Evolutionary conservation across 2,888 invertebrate species (phyloP).

Genomic region (Hirtodrosophila confusa): DNA sequence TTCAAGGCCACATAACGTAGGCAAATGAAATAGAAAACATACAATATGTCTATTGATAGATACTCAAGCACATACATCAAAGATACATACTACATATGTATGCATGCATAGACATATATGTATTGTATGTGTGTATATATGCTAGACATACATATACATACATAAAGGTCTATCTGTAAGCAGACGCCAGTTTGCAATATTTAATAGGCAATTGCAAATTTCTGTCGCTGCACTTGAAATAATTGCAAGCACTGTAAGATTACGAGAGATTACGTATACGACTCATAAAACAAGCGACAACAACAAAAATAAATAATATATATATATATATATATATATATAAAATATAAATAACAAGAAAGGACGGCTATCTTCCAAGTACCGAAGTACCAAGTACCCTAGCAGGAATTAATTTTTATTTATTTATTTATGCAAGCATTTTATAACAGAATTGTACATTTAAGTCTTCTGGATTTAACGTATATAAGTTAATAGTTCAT

Average conservation of each 20-base stretch:
- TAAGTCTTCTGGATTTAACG: too few relatives aligned
- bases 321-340: too few relatives aligned
- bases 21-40: slow-evolving; percentile 67
- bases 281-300: slow-evolving; percentile 49
- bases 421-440: too few relatives aligned
- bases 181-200: slow-evolving; percentile 30
- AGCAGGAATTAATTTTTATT: too few relatives aligned
- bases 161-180: slow-evolving; percentile 39
- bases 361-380: too few relatives aligned
- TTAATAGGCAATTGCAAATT: slow-evolving; percentile 46
- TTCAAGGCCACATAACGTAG: slow-evolving; percentile 54
- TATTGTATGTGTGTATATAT: background rate
- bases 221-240: slow-evolving; percentile 59
- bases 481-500: too few relatives aligned
- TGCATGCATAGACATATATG: background rate
- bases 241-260: slow-evolving; percentile 45
- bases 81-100: too few relatives aligned
- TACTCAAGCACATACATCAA: background rate
- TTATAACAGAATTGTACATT: too few relatives aligned
- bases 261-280: slow-evolving; percentile 68
- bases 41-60: slow-evolving; percentile 44
- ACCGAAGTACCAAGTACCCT: too few relatives aligned
- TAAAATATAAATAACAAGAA: slow-evolving; percentile 7
- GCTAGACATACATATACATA: background rate
- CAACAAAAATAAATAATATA: slow-evolving; percentile 2